Evolutionary conservation across 2,888 invertebrate genomes (phyloP), one percentile per base, ranked within the genome.

Genomic region (Leptopterna dolabrata): DNA sequence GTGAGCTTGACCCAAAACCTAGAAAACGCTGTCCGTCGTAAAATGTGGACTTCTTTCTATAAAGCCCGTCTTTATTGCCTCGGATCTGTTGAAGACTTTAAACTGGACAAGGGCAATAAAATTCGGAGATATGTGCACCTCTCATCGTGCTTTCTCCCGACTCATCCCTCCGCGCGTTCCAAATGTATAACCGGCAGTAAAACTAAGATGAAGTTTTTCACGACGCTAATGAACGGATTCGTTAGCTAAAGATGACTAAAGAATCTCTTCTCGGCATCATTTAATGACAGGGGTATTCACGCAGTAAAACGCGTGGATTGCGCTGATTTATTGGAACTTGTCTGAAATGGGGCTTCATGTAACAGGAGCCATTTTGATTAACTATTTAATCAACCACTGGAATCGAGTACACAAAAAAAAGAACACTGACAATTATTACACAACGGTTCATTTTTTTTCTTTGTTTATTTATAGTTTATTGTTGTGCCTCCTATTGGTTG

Each of bases 41-140:
- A 81, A 81, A 55, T 81, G 81, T 55, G 81, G 55, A 27, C 30
- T 81, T 81, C 30, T 73, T 41, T 16, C 73, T 14, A 36, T 41
- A 73, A 73, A 73, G 36, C 30, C 36, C 19, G 73, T 41, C 73
- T 73, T 73, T 73, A 73, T 73, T 73, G 41, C 73, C 14, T 1
- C 29, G 41, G 41, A 73, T 41, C 73, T 41, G 30, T 36, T 73
- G 73, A 73, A 73, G 73, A 73, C 36, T 41, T 73, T 6, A 36
- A 73, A 73, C 73, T 41, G 73, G 73, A 73, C 73, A 73, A 30
- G 73, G 24, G 73, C 41, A 19, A 73, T 73, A 73, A 73, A 73
- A 73, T 73, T 73, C 41, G 73, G 36, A 36, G 73, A 73, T 73
- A n/a, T 73, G 73, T 73, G 73, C 73, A 73, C 41, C 24, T 47